These are phyloP conservation scores for Tychaedon coryphoeus DNA, from an alignment of 2,113 vertebrate genomes.

Conservation along the genomic window DNA sequence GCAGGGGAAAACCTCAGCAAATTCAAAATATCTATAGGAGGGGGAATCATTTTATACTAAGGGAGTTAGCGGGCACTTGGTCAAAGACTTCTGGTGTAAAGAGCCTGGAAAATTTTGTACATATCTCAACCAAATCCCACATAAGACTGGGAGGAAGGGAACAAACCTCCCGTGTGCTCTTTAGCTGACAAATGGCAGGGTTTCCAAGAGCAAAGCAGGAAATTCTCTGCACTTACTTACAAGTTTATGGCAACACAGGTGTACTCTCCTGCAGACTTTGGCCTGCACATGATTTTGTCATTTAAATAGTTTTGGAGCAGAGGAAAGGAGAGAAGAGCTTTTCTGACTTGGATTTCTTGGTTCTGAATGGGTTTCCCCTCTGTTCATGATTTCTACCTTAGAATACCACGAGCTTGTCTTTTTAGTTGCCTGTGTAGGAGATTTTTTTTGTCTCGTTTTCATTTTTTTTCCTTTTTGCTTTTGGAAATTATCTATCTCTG, in stretches of 20 bases:
- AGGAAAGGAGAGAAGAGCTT: background rate
- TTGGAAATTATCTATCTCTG: background rate
- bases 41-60: background rate
- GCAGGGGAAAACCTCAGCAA: background rate
- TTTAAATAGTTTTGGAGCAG: background rate
- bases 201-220: constrained; percentile 14
- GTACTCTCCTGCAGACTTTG: background rate
- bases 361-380: background rate
- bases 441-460: background rate
- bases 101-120: background rate
- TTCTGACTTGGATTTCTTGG: background rate
- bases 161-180: background rate
- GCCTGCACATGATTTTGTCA: background rate
- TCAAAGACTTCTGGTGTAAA: background rate
- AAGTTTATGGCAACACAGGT: constrained; percentile 7
- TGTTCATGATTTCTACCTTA: background rate
- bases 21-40: background rate
- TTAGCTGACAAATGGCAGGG: background rate
- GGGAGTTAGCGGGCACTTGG: background rate
- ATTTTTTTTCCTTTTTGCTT: background rate
- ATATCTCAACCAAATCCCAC: background rate
- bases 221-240: background rate
- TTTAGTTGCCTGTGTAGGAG: background rate
- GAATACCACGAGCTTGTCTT: background rate
- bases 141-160: background rate